Conservation (phyloP, 2,113 vertebrate genomes). For the Podilymbus podiceps region DNA sequence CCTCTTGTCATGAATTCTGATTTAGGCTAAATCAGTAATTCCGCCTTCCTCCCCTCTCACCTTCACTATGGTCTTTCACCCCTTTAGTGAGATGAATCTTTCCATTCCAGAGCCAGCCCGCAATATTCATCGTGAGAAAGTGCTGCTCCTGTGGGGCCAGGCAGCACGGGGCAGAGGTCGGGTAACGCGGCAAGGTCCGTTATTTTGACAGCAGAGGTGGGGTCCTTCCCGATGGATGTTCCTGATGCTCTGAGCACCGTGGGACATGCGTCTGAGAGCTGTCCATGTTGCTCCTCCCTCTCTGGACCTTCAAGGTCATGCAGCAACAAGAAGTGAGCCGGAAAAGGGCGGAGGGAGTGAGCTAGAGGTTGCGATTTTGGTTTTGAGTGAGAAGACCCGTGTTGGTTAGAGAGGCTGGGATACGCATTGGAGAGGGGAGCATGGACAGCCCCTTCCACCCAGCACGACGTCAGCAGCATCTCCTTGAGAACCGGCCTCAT, state of each 20-base stretch:
- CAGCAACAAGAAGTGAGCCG: neutral
- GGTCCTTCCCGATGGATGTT: neutral
- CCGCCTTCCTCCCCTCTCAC: neutral
- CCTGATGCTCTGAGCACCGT: neutral
- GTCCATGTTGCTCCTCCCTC: neutral
- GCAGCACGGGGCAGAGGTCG: neutral
- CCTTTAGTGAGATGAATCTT: neutral
- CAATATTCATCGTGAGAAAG: neutral
- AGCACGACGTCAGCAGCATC: neutral
- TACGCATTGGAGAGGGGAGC: accelerated
- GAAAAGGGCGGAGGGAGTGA: neutral
- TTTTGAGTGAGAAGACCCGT: neutral
- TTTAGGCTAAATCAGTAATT: neutral
- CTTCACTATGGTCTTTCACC: neutral
- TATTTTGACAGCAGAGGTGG: neutral
- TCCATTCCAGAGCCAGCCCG: neutral
- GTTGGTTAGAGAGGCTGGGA: neutral
- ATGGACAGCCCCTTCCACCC: neutral
- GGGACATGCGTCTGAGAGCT: neutral
- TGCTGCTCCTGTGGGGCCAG: neutral
- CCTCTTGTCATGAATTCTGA: neutral
- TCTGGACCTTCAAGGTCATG: neutral
- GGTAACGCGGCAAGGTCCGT: neutral
- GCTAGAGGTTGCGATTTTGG: neutral
- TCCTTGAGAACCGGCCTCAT: neutral